Evolutionary conservation across 1,140 invertebrate species (phyloP).

Genomic region (Bactericera cockerelli): DNA sequence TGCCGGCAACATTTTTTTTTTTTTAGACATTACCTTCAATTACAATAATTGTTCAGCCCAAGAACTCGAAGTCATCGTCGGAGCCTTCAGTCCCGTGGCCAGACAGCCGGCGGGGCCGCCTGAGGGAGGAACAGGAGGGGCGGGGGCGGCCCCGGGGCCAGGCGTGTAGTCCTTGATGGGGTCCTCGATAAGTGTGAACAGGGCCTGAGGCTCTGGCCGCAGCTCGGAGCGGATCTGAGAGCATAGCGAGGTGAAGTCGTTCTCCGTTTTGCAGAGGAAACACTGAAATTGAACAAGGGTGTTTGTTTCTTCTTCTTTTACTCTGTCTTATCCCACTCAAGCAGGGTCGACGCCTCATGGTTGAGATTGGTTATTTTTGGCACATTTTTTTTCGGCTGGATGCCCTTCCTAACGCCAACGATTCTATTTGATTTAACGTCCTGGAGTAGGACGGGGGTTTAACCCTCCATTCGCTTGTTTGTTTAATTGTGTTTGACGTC

Average conservation of each 20-base stretch:
- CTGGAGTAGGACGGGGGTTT: too few relatives aligned
- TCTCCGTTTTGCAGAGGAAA: constrained; percentile 74
- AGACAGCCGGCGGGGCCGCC: not conserved
- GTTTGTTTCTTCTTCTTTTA: too few relatives aligned
- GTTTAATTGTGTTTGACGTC: too few relatives aligned
- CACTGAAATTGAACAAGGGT: constrained; percentile 48
- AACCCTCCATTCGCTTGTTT: too few relatives aligned
- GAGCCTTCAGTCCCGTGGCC: constrained; percentile 30
- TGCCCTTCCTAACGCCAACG: too few relatives aligned
- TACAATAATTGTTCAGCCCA: constrained; percentile 30
- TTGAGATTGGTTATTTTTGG: too few relatives aligned
- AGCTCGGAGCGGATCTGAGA: constrained; percentile 46
- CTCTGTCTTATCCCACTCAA: too few relatives aligned
- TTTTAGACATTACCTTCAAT: not conserved
- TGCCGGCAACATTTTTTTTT: too few relatives aligned
- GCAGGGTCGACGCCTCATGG: too few relatives aligned
- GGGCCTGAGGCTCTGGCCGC: constrained; percentile 46
- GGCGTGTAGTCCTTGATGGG: constrained; percentile 49
- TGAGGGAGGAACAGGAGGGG: constrained; percentile 11
- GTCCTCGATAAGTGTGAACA: constrained; percentile 64
- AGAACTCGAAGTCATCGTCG: constrained; percentile 40
- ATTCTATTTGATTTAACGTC: too few relatives aligned
- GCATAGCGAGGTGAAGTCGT: constrained; percentile 68
- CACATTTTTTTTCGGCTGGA: too few relatives aligned
- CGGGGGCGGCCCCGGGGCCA: constrained; percentile 24